These are phyloP conservation scores for Hymenopus coronatus DNA, from an alignment of 2,888 invertebrate species.

Conservation along the genomic window DNA sequence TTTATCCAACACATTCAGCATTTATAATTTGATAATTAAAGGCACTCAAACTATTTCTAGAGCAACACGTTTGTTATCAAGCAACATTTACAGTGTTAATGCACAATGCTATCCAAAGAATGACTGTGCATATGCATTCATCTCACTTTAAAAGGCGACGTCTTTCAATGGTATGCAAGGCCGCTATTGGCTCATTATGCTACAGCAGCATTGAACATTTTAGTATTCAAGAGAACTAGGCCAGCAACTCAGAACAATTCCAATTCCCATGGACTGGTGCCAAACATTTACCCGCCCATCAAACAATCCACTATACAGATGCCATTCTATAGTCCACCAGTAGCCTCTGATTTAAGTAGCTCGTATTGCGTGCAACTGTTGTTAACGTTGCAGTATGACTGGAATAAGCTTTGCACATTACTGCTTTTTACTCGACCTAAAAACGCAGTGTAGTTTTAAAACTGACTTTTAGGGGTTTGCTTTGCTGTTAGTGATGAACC, in stretches of 20 bases:
- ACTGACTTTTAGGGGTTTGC: no score
- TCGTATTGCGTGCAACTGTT: not conserved
- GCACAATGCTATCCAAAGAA: not conserved
- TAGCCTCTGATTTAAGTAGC: not conserved
- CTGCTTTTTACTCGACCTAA: no score
- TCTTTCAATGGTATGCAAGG: not conserved
- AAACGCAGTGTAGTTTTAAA: no score
- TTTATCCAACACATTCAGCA: no score
- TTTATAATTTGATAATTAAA: no score
- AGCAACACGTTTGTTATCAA: no score
- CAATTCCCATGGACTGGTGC: not conserved
- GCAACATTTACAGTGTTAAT: not conserved
- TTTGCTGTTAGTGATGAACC: no score
- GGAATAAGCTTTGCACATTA: not conserved
- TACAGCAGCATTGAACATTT: not conserved
- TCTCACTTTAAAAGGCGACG: not conserved
- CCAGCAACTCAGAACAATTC: not conserved
- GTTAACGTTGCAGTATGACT: not conserved
- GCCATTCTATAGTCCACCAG: not conserved
- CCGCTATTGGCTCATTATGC: not conserved
- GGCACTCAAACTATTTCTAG: no score
- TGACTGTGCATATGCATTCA: not conserved
- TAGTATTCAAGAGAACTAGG: not conserved
- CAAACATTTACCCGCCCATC: not conserved
- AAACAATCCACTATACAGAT: not conserved